Conservation (phyloP, 2,888 invertebrate genomes). For the Leptinotarsa peninsularis region DNA sequence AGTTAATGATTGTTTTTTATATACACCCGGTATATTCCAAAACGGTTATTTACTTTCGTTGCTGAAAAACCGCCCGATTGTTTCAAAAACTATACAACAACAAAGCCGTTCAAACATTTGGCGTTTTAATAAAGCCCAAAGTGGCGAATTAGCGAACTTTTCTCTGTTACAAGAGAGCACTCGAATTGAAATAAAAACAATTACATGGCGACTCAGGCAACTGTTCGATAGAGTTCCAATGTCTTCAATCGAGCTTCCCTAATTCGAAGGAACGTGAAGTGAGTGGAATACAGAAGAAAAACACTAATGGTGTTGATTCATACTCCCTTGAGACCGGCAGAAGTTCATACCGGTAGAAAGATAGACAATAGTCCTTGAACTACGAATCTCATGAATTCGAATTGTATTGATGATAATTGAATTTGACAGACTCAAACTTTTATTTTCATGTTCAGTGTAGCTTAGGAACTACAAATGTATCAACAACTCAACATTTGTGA, state of each 20-base stretch:
- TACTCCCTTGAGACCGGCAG: neutral
- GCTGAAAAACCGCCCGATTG: neutral
- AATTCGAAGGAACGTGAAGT: conserved; percentile 13
- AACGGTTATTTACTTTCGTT: neutral
- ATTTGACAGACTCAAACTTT: too few species aligned
- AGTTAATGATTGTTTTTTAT: too few species aligned
- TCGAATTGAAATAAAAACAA: conserved; percentile 34
- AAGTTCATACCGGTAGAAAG: too few species aligned
- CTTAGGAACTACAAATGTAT: too few species aligned
- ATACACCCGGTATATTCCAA: too few species aligned
- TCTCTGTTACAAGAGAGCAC: conserved; percentile 25
- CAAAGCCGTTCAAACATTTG: neutral
- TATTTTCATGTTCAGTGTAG: too few species aligned
- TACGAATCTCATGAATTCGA: too few species aligned
- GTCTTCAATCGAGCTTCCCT: conserved; percentile 20
- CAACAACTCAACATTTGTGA: too few species aligned
- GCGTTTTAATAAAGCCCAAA: conserved; percentile 35
- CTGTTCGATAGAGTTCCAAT: conserved; percentile 28
- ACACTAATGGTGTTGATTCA: neutral
- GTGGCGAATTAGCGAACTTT: conserved; percentile 33
- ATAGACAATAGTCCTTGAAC: too few species aligned
- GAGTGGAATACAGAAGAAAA: neutral
- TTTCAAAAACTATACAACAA: neutral
- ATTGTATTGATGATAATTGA: too few species aligned
- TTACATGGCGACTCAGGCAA: conserved; percentile 29